Conservation (phyloP, 2,888 invertebrate genomes). For the Tridacna gigas region DNA sequence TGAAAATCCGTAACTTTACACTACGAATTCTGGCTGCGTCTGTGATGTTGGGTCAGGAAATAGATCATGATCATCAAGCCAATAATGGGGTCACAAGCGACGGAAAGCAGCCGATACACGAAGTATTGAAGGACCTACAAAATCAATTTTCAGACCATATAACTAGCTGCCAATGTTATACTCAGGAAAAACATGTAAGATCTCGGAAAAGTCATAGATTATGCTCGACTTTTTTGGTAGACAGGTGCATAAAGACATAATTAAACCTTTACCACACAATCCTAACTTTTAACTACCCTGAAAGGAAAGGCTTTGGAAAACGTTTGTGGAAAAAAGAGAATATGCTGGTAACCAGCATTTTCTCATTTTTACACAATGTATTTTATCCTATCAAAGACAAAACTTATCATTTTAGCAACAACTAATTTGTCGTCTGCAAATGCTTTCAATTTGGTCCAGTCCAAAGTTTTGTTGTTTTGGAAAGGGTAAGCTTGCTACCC, state of each 20-base stretch:
- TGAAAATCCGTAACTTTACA: constrained; percentile 83
- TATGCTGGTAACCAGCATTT: too few species aligned
- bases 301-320: too few species aligned
- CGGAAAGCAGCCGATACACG: constrained; percentile 86
- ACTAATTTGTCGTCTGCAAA: background rate
- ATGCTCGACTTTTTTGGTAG: too few species aligned
- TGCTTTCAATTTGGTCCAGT: constrained; percentile 1
- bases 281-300: too few species aligned
- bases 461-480: too few species aligned
- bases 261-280: too few species aligned
- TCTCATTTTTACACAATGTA: too few species aligned
- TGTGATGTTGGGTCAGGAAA: constrained; percentile 74
- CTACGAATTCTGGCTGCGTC: constrained; percentile 83
- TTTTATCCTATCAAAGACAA: too few species aligned
- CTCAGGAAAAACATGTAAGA: constrained; percentile 63
- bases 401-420: too few species aligned
- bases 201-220: too few species aligned
- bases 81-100: constrained; percentile 74
- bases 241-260: too few species aligned
- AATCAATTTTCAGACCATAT: constrained; percentile 68
- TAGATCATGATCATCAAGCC: constrained; percentile 61
- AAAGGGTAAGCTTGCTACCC: background rate
- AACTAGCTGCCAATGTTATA: constrained; percentile 53
- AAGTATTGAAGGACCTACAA: constrained; percentile 68
- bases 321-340: too few species aligned